A percentile compares a stretch with the other conserved stretches of the same genome.
These are phyloP conservation scores for Drusus annulatus DNA, from an alignment of 1,140 invertebrate species.

Conservation along the genomic window DNA sequence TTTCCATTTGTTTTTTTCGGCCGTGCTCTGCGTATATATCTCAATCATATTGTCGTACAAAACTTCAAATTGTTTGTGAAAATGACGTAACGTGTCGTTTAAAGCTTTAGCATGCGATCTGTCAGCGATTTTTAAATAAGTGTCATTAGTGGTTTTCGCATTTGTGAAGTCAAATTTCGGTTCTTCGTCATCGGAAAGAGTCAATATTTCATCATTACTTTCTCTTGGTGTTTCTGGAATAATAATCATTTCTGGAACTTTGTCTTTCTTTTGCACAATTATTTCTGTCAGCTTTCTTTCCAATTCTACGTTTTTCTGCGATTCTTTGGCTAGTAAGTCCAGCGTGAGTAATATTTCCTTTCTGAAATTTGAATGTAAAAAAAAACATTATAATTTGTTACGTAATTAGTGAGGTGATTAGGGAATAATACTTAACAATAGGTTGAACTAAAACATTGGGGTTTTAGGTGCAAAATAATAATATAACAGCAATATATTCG, in stretches of 20 bases:
- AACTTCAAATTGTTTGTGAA: constrained; percentile 65
- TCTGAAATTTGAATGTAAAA: constrained; percentile 60
- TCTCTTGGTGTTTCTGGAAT: not conserved
- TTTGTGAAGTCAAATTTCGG: constrained; percentile 60
- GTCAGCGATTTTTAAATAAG: constrained; percentile 62
- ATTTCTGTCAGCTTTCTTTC: constrained; percentile 63
- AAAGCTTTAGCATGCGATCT: constrained; percentile 39
- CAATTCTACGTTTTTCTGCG: constrained; percentile 63
- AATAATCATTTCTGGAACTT: not conserved
- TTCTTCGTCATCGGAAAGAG: constrained; percentile 45
- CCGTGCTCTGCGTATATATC: constrained; percentile 61
- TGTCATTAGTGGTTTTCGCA: constrained; percentile 62
- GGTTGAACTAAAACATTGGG: too few relatives aligned
- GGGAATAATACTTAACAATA: too few relatives aligned
- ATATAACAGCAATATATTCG: too few relatives aligned
- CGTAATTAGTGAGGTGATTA: too few relatives aligned
- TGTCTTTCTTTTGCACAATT: constrained; percentile 59
- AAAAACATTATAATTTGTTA: not conserved
- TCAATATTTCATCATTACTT: not conserved
- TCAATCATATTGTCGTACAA: constrained; percentile 65
- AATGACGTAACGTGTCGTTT: constrained; percentile 62
- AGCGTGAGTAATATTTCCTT: constrained; percentile 67
- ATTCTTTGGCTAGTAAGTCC: constrained; percentile 64
- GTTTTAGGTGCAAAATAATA: too few relatives aligned
- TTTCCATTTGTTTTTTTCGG: constrained; percentile 64